These are phyloP conservation scores for Sparus aurata DNA, from an alignment of 2,797 vertebrate species.

Conservation along the genomic window DNA sequence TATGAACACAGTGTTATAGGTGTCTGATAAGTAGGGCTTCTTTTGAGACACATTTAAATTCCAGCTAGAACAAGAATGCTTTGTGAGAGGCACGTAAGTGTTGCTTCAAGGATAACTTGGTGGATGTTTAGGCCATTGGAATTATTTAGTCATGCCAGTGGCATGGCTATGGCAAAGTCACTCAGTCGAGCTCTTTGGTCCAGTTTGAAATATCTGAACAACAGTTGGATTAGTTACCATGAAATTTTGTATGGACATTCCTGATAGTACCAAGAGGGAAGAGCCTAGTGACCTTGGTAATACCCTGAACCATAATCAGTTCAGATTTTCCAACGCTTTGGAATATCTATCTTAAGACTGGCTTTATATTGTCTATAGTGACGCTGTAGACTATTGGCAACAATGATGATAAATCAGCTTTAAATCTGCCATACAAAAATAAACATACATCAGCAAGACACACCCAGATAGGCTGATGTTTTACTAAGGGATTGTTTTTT, in stretches of 20 bases:
- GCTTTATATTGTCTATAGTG: too few relatives aligned
- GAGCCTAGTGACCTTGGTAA: too few relatives aligned
- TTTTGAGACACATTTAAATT: background rate
- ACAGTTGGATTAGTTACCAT: background rate
- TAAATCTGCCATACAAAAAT: too few relatives aligned
- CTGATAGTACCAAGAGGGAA: background rate
- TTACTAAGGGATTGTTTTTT: too few relatives aligned
- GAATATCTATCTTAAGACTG: too few relatives aligned
- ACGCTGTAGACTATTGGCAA: too few relatives aligned
- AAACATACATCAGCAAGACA: too few relatives aligned
- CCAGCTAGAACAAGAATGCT: background rate
- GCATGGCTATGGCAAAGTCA: background rate
- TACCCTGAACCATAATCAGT: too few relatives aligned
- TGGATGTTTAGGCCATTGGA: background rate
- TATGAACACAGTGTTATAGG: background rate
- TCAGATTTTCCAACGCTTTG: too few relatives aligned
- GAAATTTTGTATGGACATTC: background rate
- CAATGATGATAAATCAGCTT: too few relatives aligned
- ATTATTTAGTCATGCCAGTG: background rate
- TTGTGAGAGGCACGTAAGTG: background rate
- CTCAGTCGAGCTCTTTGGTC: background rate
- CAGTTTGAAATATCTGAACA: background rate
- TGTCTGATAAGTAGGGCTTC: background rate
- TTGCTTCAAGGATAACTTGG: background rate
- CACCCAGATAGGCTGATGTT: too few relatives aligned